phyloP scores from a whole-genome alignment of 2,113 vertebrate genomes.

The Ondatra zibethicus region DNA sequence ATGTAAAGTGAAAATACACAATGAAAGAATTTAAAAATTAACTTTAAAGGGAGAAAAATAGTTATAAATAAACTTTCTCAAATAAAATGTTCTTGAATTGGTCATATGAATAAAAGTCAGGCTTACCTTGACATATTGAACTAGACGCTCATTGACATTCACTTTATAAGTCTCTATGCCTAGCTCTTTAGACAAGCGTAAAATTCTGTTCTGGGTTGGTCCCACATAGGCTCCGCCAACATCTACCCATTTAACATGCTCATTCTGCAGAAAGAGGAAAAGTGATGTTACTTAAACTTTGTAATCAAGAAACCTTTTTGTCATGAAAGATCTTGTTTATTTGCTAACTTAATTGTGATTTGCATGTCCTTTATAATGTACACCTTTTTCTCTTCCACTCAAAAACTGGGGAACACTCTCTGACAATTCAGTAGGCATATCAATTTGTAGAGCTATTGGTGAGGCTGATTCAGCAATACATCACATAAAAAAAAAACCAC shows the following conservation, averaged over 20 bases:
- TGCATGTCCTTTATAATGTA: neutral
- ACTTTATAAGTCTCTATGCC: slow-evolving; percentile 90
- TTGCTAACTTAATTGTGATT: slow-evolving; percentile 34
- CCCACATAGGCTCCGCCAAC: slow-evolving; percentile 91
- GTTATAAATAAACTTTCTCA: slow-evolving; percentile 44
- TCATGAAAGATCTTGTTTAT: slow-evolving; percentile 15
- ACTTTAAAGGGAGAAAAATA: neutral
- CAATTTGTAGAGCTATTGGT: slow-evolving; percentile 7
- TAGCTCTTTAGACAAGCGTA: slow-evolving; percentile 89
- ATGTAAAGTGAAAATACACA: neutral
- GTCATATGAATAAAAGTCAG: slow-evolving; percentile 54
- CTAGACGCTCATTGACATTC: slow-evolving; percentile 81
- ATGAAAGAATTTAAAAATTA: neutral
- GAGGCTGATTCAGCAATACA: neutral
- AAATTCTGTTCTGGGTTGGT: slow-evolving; percentile 91
- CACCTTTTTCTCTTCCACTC: slow-evolving; percentile 11
- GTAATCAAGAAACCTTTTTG: neutral
- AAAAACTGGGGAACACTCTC: slow-evolving; percentile 19
- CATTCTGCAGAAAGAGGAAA: slow-evolving; percentile 84
- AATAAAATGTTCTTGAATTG: neutral
- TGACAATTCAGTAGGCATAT: neutral
- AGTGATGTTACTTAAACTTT: slow-evolving; percentile 23
- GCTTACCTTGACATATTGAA: slow-evolving; percentile 88
- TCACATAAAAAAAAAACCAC: neutral
- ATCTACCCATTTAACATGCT: slow-evolving; percentile 88